Percentiles rank a stretch among this genome's conserved stretches.
Conservation (phyloP, 2,797 vertebrate genomes). For the Falco naumanni region DNA sequence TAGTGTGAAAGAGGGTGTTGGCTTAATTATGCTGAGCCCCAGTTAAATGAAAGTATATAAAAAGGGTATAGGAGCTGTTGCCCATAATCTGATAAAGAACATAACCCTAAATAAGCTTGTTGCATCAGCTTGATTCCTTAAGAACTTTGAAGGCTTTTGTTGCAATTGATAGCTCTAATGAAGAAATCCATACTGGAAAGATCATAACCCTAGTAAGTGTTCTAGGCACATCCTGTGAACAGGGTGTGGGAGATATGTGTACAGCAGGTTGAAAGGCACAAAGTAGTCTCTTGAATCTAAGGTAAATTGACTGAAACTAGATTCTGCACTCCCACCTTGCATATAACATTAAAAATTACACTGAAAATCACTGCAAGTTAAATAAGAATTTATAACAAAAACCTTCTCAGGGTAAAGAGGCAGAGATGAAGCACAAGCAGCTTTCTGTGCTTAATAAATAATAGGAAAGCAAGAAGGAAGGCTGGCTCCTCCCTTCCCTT, state of each 20-base stretch:
- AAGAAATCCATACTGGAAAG: not conserved
- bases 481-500: not conserved
- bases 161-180: not conserved
- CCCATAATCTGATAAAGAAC: not conserved
- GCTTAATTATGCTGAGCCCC: not conserved
- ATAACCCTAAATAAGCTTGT: not conserved
- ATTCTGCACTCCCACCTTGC: not conserved
- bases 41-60: not conserved
- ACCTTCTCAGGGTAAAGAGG: not conserved
- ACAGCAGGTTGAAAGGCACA: not conserved
- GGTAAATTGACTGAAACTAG: not conserved
- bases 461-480: not conserved
- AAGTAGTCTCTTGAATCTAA: not conserved
- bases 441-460: not conserved
- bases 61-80: not conserved
- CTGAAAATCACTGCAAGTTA: not conserved
- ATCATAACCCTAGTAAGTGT: not conserved
- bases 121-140: not conserved
- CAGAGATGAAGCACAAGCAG: not conserved
- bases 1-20: not conserved
- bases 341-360: not conserved
- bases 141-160: not conserved
- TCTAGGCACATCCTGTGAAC: not conserved
- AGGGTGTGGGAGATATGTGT: not conserved
- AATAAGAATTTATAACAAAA: not conserved